phyloP scores from a whole-genome alignment of 2,888 invertebrate species.

The Spisula subtruncata region DNA sequence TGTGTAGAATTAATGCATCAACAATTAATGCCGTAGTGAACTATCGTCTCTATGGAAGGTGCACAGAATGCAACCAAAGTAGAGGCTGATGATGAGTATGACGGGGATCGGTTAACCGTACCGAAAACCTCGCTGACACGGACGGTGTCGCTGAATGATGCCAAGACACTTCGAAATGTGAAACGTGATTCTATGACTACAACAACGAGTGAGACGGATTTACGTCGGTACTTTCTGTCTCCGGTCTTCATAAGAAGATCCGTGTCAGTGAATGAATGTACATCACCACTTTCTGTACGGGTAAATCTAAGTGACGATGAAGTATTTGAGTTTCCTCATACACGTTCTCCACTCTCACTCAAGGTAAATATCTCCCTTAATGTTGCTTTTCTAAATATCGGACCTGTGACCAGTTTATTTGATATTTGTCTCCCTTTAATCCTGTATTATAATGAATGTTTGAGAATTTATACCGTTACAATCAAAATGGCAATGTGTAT shows the following conservation, averaged over 20 bases:
- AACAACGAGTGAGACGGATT: conserved; percentile 66
- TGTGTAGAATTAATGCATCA: conserved; percentile 27
- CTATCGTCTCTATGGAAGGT: conserved; percentile 49
- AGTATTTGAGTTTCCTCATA: conserved; percentile 72
- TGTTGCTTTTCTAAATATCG: background rate
- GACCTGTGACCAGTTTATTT: too few relatives aligned
- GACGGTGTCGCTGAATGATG: conserved; percentile 61
- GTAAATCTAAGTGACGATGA: conserved; percentile 67
- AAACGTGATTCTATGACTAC: conserved; percentile 37
- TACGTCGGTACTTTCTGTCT: conserved; percentile 66
- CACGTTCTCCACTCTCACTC: conserved; percentile 65
- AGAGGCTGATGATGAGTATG: conserved; percentile 29
- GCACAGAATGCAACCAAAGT: conserved; percentile 12
- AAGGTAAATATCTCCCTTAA: conserved; percentile 62
- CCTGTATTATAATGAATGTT: too few relatives aligned
- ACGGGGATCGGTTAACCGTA: conserved; percentile 46
- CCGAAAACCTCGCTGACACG: conserved; percentile 60
- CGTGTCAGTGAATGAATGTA: conserved; percentile 68
- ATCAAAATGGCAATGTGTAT: too few relatives aligned
- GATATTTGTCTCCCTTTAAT: too few relatives aligned
- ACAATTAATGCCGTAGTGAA: conserved; percentile 40
- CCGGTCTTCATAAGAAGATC: conserved; percentile 63
- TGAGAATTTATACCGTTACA: too few relatives aligned
- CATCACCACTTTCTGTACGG: conserved; percentile 45
- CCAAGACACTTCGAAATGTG: conserved; percentile 46